Percentiles rank a stretch among this genome's conserved stretches.
Conservation (phyloP, 2,888 invertebrate genomes). For the Pemphredon lugubris region DNA sequence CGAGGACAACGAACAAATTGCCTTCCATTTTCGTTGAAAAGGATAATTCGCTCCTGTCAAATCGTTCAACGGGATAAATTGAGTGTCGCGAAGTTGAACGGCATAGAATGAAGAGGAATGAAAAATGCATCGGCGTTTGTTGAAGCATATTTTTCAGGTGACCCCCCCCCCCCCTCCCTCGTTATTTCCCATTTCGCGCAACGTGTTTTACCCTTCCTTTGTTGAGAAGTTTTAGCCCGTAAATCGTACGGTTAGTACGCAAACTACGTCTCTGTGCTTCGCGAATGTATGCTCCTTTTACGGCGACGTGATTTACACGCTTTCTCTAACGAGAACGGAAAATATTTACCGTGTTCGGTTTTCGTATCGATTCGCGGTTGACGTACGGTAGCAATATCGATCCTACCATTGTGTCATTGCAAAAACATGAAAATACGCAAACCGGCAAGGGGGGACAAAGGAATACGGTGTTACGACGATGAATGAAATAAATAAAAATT, state of each 20-base stretch:
- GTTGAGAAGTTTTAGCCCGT: slow-evolving; percentile 3
- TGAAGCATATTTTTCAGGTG: slow-evolving; percentile 9
- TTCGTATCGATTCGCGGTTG: background rate
- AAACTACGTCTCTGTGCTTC: background rate
- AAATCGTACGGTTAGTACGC: slow-evolving; percentile 5
- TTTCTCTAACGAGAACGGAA: slow-evolving; percentile 25
- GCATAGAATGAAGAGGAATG: background rate
- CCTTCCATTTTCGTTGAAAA: slow-evolving; percentile 49
- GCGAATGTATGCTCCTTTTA: slow-evolving; percentile 9
- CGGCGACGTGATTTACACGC: slow-evolving; percentile 22
- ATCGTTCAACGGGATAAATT: slow-evolving; percentile 41
- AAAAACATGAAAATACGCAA: too few species aligned
- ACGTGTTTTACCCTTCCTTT: slow-evolving; percentile 2
- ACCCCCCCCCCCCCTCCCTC: too few species aligned
- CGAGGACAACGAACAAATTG: slow-evolving; percentile 49
- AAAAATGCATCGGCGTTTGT: slow-evolving; percentile 4
- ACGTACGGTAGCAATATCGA: too few species aligned
- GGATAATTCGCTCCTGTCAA: slow-evolving; percentile 44
- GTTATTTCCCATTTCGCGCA: slow-evolving; percentile 6
- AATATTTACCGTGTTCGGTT: background rate
- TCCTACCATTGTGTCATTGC: too few species aligned
- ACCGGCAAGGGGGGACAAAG: too few species aligned
- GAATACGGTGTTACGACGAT: too few species aligned
- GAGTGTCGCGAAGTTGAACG: slow-evolving; percentile 25
- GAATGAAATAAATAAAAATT: too few species aligned